Base-by-base conservation (phyloP, 2,888 invertebrate genomes). In the Spisula solida region DNA sequence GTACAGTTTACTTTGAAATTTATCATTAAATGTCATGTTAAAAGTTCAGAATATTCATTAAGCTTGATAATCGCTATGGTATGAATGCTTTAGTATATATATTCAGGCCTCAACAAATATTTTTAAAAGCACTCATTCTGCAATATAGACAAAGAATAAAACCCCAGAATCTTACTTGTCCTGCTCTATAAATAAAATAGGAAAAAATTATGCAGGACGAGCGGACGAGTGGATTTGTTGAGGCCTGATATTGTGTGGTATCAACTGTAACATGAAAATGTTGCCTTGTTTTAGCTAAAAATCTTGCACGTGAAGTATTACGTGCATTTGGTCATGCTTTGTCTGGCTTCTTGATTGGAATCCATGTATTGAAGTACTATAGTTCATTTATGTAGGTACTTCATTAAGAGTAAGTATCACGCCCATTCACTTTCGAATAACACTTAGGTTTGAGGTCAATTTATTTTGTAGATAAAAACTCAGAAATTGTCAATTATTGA, bases 361-460 rank as follows among this genome's bases (percentile, higher is more conserved):
- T 66, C n/a, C 60, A 66, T 66, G 25, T 5, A 66, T 25, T 25
- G 6, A 25, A 25, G 60, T 66, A 10, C 60, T 66, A 4, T 25
- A 25, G 12, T 66, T n/a, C 25, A 25, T 66, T 41, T 41, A 12
- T 51, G 51, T 51, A 51, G 12, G 51, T 51, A 51, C 51, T 51
- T 51, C 14, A 51, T 51, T 51, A 51, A 12, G 5, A 47, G 47
- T 47, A 47, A 25, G 10, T 25, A 10, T 2, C 25, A 25, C 25
- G 60, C 25, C 25, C 60, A 66, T 66, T 25, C 41, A 78, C 34
- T 47, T 78, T 78, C 78, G 4, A 47, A 78, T 20, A 78, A 78
- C 18, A 78, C 34, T 25, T 12, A 14, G 25, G 31, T 80, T 48
- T 47, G n/a, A 80, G 60, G 83, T 83, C 75, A 75, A 66, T 29